Evolutionary conservation across 2,888 invertebrate species (phyloP).

Genomic region (Caenorhabditis zanzibari): DNA sequence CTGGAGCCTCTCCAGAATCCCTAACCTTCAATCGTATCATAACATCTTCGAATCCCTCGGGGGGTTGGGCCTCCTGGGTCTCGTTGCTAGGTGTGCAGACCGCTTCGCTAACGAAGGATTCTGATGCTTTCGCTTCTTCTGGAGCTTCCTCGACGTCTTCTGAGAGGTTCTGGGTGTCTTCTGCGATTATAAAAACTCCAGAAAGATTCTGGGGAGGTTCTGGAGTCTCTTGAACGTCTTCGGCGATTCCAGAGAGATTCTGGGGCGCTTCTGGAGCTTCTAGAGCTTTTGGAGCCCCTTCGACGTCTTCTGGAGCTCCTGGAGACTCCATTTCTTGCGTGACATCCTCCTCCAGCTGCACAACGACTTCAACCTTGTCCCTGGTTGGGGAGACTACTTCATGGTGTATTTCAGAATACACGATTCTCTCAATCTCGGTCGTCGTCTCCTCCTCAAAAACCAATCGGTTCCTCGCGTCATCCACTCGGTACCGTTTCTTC

Average conservation of each 20-base stretch:
- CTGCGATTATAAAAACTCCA: too few relatives aligned
- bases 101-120: too few relatives aligned
- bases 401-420: neutral
- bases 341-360: too few relatives aligned
- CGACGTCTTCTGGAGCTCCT: neutral
- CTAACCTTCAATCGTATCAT: too few relatives aligned
- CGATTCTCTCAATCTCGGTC: neutral
- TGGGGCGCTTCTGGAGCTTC: neutral
- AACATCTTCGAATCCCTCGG: neutral
- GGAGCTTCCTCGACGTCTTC: neutral
- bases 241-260: neutral
- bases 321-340: too few relatives aligned
- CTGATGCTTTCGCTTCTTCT: neutral
- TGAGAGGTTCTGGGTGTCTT: too few relatives aligned
- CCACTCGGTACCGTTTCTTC: slow-evolving; percentile 9
- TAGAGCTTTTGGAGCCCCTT: too few relatives aligned
- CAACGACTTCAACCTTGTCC: neutral
- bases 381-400: neutral
- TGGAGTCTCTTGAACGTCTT: neutral
- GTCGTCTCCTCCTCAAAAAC: neutral
- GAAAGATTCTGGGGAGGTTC: neutral
- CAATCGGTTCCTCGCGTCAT: neutral
- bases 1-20: neutral
- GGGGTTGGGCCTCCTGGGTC: neutral
- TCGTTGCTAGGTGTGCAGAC: too few relatives aligned